Percentiles rank a stretch among this genome's conserved stretches.
phyloP scores from a whole-genome alignment of 2,797 vertebrate genomes.

The Halcyon leucocephala region DNA sequence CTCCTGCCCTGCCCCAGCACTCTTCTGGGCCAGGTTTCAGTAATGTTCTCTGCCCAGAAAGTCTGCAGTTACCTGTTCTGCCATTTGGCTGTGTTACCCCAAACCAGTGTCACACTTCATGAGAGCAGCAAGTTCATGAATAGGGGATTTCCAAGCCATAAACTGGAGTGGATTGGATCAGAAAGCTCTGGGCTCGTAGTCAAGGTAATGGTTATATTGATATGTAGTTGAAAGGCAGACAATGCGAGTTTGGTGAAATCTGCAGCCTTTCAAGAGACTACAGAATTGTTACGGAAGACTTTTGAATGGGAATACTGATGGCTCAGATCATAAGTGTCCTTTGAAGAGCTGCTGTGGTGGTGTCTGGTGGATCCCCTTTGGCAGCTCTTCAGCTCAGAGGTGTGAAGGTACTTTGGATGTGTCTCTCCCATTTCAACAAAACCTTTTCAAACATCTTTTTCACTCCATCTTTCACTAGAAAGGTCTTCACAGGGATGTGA shows the following conservation, averaged over 20 bases:
- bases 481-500: rapidly evolving
- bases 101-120: not conserved
- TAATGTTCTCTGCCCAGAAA: not conserved
- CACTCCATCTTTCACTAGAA: not conserved
- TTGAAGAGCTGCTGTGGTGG: not conserved
- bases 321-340: not conserved
- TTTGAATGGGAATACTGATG: not conserved
- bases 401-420: not conserved
- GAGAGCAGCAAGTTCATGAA: not conserved
- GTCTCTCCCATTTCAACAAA: not conserved
- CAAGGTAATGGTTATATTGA: not conserved
- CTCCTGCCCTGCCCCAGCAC: too few relatives aligned
- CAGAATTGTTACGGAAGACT: not conserved
- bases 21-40: not conserved
- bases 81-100: not conserved
- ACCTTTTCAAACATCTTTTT: not conserved
- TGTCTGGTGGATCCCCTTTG: not conserved
- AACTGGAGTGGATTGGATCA: not conserved
- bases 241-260: not conserved
- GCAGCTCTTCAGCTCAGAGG: not conserved
- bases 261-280: not conserved
- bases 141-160: not conserved
- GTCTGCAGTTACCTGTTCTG: not conserved
- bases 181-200: not conserved
- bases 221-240: not conserved